phyloP scores from a whole-genome alignment of 2,797 vertebrate species.

The Danio aesculapii region DNA sequence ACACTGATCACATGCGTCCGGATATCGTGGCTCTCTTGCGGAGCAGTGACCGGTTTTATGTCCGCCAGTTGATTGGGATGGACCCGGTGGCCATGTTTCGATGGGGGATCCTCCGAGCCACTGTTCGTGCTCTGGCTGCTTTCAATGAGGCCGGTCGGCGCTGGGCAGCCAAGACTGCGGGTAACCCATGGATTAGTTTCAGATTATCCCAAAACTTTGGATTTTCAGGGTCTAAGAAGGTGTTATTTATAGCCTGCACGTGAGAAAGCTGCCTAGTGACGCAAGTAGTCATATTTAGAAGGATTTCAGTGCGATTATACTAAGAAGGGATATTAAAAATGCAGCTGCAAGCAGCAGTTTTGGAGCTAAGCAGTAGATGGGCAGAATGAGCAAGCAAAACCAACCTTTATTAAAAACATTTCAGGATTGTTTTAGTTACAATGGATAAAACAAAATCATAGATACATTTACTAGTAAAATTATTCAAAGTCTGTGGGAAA shows the following conservation, averaged over 20 bases:
- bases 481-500: no score
- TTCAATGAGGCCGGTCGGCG: slow-evolving; percentile 88
- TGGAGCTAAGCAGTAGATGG: no score
- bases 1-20: slow-evolving; percentile 97
- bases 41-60: slow-evolving; percentile 91
- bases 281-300: slow-evolving; percentile 50
- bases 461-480: no score
- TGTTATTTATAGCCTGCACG: slow-evolving; percentile 42
- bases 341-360: not conserved
- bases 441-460: no score
- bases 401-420: no score
- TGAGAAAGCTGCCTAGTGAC: slow-evolving; percentile 55
- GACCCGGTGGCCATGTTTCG: slow-evolving; percentile 97
- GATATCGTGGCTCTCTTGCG: slow-evolving; percentile 94
- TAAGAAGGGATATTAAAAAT: slow-evolving; percentile 10
- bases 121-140: slow-evolving; percentile 88
- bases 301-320: slow-evolving; percentile 62
- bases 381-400: no score
- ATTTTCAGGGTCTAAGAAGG: not conserved
- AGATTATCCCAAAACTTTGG: slow-evolving; percentile 17
- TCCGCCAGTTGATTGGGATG: slow-evolving; percentile 96
- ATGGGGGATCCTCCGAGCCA: slow-evolving; percentile 92
- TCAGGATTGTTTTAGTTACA: no score
- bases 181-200: slow-evolving; percentile 64
- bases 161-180: slow-evolving; percentile 85